Conservation (phyloP, 2,113 vertebrate species). For the Thunnus thynnus region DNA sequence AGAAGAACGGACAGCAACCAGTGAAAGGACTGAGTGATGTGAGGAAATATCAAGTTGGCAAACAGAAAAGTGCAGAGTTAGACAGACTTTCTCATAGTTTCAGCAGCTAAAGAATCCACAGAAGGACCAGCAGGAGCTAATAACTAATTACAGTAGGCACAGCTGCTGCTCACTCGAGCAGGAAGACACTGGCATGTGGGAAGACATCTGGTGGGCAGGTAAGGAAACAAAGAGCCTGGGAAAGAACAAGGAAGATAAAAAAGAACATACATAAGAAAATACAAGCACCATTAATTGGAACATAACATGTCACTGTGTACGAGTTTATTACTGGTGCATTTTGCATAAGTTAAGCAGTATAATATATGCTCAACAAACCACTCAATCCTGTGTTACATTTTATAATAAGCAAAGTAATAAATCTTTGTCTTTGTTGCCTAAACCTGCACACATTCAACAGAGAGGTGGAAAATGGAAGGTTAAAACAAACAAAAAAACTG, state of each 20-base stretch:
- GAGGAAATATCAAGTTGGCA: conserved; percentile 16
- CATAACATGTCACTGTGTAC: not conserved
- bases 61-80: not conserved
- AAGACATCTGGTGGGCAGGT: conserved; percentile 51
- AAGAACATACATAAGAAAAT: not conserved
- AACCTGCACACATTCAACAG: not conserved
- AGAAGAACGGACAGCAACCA: not conserved
- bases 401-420: no score
- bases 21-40: conserved; percentile 15
- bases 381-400: not conserved
- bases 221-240: not conserved
- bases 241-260: not conserved
- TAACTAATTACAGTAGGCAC: conserved; percentile 37
- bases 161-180: conserved; percentile 30
- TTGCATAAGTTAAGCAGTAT: no score
- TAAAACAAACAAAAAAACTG: no score
- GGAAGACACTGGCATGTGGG: conserved; percentile 32
- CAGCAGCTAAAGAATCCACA: conserved; percentile 15
- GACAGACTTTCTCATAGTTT: not conserved
- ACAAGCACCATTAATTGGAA: not conserved
- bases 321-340: not conserved
- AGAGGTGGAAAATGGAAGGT: not conserved
- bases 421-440: no score
- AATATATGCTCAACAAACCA: not conserved
- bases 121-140: conserved; percentile 35